Conservation (phyloP, 2,113 vertebrate genomes). For the Tetrao urogallus region DNA sequence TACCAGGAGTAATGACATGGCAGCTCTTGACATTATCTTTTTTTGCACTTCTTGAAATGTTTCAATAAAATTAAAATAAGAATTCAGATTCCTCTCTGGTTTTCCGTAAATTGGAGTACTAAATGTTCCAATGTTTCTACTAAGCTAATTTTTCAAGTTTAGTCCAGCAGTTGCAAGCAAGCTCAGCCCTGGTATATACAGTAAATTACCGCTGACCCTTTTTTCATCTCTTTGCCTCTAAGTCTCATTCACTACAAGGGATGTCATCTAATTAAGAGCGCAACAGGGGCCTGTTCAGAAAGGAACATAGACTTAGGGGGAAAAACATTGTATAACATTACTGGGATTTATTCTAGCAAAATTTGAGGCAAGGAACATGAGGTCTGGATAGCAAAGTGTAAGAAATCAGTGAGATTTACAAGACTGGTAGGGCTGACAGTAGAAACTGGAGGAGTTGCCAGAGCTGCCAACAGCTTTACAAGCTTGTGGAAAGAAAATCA, state of each 20-base stretch:
- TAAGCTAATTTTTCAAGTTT: conserved; percentile 28
- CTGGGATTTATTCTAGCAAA: conserved; percentile 33
- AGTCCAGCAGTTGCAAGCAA: background rate
- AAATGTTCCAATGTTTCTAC: background rate
- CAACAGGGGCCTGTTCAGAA: background rate
- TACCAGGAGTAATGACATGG: background rate
- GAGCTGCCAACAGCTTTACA: conserved; percentile 16
- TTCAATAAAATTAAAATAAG: background rate
- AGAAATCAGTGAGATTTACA: background rate
- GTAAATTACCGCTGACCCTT: conserved; percentile 34
- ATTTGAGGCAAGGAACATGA: background rate
- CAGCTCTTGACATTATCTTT: background rate
- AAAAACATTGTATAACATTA: background rate
- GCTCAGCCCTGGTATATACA: background rate
- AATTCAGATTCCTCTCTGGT: background rate
- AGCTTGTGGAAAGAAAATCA: conserved; percentile 8
- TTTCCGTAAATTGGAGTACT: background rate
- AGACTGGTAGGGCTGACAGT: background rate
- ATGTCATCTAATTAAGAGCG: conserved; percentile 27
- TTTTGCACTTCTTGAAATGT: background rate
- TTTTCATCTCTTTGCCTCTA: conserved; percentile 26
- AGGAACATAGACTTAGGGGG: background rate
- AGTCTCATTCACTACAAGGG: background rate
- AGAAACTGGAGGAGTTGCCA: background rate
- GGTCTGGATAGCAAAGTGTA: background rate